These are phyloP conservation scores for Eulithis testata DNA, from an alignment of 2,888 invertebrate genomes.

Conservation along the genomic window DNA sequence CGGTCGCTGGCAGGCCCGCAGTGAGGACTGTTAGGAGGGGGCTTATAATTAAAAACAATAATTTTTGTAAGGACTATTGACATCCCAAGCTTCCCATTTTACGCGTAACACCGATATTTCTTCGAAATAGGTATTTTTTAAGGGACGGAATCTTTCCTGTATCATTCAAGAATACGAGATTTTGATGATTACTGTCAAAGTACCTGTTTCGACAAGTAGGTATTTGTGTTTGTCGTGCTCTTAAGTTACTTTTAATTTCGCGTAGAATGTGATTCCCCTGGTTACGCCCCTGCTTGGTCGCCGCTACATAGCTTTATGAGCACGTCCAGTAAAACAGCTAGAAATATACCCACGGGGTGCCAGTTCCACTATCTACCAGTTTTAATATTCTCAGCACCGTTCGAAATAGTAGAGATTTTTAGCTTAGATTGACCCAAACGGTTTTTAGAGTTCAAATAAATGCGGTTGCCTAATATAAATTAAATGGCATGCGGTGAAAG, in stretches of 20 bases:
- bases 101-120: too few relatives aligned
- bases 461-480: slow-evolving; percentile 17
- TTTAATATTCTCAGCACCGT: slow-evolving; percentile 32
- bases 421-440: slow-evolving; percentile 22
- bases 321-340: slow-evolving; percentile 25
- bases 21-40: neutral
- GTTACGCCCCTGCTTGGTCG: slow-evolving; percentile 24
- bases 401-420: slow-evolving; percentile 33
- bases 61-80: neutral
- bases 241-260: neutral
- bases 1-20: slow-evolving; percentile 28
- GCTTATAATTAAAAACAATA: neutral
- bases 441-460: slow-evolving; percentile 11
- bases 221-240: neutral
- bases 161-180: neutral
- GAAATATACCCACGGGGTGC: slow-evolving; percentile 32
- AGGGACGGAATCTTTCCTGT: neutral
- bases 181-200: neutral
- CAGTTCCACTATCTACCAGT: slow-evolving; percentile 35
- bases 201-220: neutral
- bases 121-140: neutral
- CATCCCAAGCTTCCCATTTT: neutral
- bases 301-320: slow-evolving; percentile 47
- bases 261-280: neutral
- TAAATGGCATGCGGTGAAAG: slow-evolving; percentile 10